phyloP scores from a whole-genome alignment of 2,888 invertebrate genomes.

The Elaeidobius kamerunicus region DNA sequence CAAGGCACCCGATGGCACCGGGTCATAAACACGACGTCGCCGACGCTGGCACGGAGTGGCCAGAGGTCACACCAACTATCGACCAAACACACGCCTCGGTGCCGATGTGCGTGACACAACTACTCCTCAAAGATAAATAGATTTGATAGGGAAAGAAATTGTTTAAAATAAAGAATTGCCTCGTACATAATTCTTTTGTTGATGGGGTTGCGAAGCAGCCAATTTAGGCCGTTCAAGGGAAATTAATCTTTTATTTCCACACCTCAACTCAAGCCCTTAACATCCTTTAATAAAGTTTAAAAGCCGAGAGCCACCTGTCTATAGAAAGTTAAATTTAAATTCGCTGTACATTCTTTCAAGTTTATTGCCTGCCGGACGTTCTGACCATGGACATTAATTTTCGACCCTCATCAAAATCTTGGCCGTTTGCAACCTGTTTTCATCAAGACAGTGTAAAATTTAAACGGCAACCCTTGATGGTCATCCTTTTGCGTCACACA shows the following conservation, averaged over 20 bases:
- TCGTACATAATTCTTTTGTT: background rate
- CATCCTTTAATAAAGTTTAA: constrained; percentile 21
- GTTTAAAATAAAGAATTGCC: constrained; percentile 3
- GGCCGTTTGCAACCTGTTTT: constrained; percentile 46
- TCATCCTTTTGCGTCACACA: constrained; percentile 36
- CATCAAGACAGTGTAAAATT: constrained; percentile 11
- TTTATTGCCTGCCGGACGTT: constrained; percentile 27
- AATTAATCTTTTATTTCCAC: no score
- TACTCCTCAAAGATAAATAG: constrained; percentile 26
- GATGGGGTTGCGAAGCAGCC: no score
- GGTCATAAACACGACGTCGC: constrained; percentile 33
- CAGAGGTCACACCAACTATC: constrained; percentile 49
- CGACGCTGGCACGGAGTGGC: constrained; percentile 48
- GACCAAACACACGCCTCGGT: constrained; percentile 48
- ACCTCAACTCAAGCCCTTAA: no score
- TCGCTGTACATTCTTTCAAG: no score
- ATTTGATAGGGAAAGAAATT: constrained; percentile 14
- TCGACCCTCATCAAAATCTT: constrained; percentile 48
- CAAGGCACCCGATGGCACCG: constrained; percentile 43
- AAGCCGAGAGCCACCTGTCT: constrained; percentile 44
- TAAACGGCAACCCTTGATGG: constrained; percentile 37
- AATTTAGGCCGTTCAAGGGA: no score
- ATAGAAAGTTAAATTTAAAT: constrained; percentile 44
- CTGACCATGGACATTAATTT: constrained; percentile 45
- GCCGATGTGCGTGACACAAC: constrained; percentile 29